A percentile compares a stretch with the other conserved stretches of the same genome.
Evolutionary conservation across 2,797 vertebrate species (phyloP).

Genomic region (Eupleurogrammus muticus): DNA sequence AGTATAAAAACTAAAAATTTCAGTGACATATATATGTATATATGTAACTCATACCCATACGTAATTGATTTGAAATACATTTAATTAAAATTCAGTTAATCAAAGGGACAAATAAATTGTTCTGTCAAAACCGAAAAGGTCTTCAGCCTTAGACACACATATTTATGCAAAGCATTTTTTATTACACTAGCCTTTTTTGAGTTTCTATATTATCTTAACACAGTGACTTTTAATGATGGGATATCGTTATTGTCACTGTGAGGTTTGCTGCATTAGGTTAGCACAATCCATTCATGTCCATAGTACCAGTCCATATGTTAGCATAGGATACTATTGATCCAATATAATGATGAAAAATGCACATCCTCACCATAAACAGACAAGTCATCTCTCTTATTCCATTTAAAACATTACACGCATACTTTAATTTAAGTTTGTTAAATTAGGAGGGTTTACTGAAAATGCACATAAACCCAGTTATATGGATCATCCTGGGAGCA

Average conservation of each 20-base stretch:
- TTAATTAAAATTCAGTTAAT: background rate
- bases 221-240: background rate
- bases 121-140: too few relatives aligned
- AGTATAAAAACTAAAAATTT: too few relatives aligned
- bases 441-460: background rate
- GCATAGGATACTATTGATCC: conserved; percentile 21
- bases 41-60: too few relatives aligned
- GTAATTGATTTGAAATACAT: too few relatives aligned
- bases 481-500: background rate
- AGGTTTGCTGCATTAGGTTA: conserved; percentile 1
- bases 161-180: too few relatives aligned
- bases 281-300: conserved; percentile 12
- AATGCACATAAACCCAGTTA: background rate
- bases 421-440: too few relatives aligned
- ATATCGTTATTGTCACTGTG: background rate
- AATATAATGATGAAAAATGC: background rate
- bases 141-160: too few relatives aligned
- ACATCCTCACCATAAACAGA: background rate
- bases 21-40: too few relatives aligned
- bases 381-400: background rate
- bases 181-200: too few relatives aligned
- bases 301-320: conserved; percentile 33
- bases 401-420: too few relatives aligned
- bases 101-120: background rate
- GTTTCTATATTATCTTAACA: too few relatives aligned